phyloP scores from a whole-genome alignment of 2,888 invertebrate genomes.

The Stenichneumon culpator region DNA sequence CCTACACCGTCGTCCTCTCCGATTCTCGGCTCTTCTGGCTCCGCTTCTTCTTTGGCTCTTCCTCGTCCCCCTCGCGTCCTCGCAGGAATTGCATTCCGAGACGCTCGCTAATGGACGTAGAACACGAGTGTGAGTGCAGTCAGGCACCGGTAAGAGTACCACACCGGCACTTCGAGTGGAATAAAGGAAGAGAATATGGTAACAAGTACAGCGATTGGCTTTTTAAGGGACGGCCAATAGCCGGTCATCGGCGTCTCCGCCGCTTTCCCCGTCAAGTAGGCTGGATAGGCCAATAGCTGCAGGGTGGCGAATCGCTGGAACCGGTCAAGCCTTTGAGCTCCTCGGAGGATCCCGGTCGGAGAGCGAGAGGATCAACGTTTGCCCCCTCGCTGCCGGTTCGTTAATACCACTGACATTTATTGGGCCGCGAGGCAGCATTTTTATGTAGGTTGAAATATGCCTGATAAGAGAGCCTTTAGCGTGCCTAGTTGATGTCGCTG shows the following conservation, averaged over 20 bases:
- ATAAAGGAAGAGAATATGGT: constrained; percentile 34
- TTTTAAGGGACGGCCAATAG: constrained; percentile 6
- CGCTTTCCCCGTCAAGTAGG: background rate
- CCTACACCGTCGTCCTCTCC: constrained; percentile 60
- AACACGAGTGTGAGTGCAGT: constrained; percentile 70
- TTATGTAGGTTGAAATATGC: constrained; percentile 52
- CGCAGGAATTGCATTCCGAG: constrained; percentile 73
- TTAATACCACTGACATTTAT: constrained; percentile 66
- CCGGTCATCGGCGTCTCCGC: background rate
- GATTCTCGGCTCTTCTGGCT: constrained; percentile 29
- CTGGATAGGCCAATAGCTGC: background rate
- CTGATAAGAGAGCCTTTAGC: constrained; percentile 34
- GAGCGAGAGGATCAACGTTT: constrained; percentile 24
- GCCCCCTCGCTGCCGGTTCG: constrained; percentile 40
- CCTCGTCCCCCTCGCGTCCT: constrained; percentile 51
- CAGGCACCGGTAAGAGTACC: constrained; percentile 47
- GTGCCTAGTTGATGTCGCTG: background rate
- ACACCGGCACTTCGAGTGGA: constrained; percentile 49
- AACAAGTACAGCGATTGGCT: constrained; percentile 32
- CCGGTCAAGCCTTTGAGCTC: background rate
- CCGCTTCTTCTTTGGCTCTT: constrained; percentile 38
- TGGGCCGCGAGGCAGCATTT: constrained; percentile 62
- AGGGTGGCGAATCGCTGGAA: background rate
- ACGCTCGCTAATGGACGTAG: constrained; percentile 76
- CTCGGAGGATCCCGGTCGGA: background rate